Evolutionary conservation across 1,140 invertebrate genomes (phyloP), one percentile per base, ranked within the genome.

Genomic region (Lepidurus couesii): DNA sequence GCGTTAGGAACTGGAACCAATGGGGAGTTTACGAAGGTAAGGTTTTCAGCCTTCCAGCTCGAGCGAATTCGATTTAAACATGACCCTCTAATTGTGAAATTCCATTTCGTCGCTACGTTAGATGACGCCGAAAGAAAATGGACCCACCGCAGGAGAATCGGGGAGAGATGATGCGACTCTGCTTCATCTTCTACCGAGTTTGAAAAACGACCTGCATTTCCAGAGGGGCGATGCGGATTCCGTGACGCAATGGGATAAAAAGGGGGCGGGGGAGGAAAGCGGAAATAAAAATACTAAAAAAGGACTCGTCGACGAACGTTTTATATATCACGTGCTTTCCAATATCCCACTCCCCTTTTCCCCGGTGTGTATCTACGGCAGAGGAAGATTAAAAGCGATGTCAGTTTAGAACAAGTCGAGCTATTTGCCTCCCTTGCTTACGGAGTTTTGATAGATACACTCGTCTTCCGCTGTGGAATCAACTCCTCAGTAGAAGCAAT

Each of bases 401-500:
- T 65, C 53, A 65, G 53, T 11, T 65, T 16, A 13, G 53, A 65
- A 65, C 53, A 65, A 5, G 13, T 21, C 53, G 16, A 65, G 53
- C 53, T 13, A 65, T 65, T 65, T 65, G 53, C 53, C 21, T 65
- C 21, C 9, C 45, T 47, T 7, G 45, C 45, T 47, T 47, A 7
- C 16, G 53, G 8, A 65, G 53, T 65, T 65, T 9, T 65, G 53
- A 65, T 65, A 65, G 53, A 65, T 65, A 21, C 53, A 65, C 53
- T 65, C 16, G 21, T 34, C 34, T 34, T 34, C 34, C 34, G 3
- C 16, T 13, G 53, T 13, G 21, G n/a, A 11, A 9, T 21, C 53
- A 5, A 7, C 13, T 1, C 13, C 53, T 21, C 16, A 21, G n/a
- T 65, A 13, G 1, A 7, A 65, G 53, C 16, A 65, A 65, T 65